Evolutionary conservation across 2,113 vertebrate genomes (phyloP).

Genomic region (Pitta sordida): DNA sequence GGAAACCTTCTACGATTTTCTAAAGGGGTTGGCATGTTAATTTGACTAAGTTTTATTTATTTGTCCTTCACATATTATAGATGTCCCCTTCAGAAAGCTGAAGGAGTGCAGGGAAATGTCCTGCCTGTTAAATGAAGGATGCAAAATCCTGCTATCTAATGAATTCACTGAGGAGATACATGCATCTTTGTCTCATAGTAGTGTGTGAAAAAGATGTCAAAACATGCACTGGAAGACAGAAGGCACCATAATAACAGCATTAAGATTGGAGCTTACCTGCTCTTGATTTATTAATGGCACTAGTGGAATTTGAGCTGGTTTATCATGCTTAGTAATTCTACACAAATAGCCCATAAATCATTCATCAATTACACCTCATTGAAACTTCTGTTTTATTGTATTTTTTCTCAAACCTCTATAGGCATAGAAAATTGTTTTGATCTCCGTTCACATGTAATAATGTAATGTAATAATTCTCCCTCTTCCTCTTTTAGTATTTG

Average conservation of each 20-base stretch:
- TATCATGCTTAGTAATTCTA: background rate
- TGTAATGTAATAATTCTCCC: no score
- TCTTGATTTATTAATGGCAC: conserved; percentile 13
- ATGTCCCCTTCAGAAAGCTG: background rate
- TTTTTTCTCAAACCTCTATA: background rate
- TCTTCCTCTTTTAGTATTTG: background rate
- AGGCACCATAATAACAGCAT: background rate
- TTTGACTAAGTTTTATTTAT: background rate
- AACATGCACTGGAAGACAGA: conserved; percentile 33
- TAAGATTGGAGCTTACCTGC: background rate
- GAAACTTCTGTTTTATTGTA: background rate
- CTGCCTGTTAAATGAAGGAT: background rate
- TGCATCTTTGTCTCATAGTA: background rate
- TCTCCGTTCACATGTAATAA: background rate
- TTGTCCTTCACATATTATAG: background rate
- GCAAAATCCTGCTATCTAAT: background rate
- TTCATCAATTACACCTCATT: background rate
- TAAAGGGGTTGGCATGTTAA: background rate
- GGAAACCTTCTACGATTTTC: background rate
- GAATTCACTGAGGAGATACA: background rate
- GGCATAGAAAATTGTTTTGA: conserved; percentile 19
- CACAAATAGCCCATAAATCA: conserved; percentile 16
- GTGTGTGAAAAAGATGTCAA: conserved; percentile 4
- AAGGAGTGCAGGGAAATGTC: background rate
- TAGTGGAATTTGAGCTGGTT: conserved; percentile 40